These are phyloP conservation scores for Carpatolechia fugitivella DNA, from an alignment of 2,888 invertebrate species.

Conservation along the genomic window DNA sequence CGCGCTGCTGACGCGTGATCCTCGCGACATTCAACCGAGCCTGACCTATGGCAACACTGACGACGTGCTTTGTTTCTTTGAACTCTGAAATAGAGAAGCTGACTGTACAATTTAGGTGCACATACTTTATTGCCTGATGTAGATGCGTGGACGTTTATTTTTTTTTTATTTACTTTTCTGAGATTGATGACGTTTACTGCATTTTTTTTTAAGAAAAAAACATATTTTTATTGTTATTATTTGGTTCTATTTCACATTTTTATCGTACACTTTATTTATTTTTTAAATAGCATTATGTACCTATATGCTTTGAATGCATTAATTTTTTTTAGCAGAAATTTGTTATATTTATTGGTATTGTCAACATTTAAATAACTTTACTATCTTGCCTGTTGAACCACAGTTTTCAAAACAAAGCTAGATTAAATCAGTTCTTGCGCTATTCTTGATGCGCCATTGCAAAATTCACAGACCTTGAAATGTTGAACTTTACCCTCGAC, in stretches of 20 bases:
- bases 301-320: no score
- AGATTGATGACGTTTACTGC: no score
- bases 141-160: neutral
- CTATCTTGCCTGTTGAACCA: neutral
- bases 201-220: no score
- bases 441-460: neutral
- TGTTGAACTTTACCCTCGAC: conserved; percentile 23
- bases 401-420: neutral
- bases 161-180: no score
- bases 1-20: conserved; percentile 34
- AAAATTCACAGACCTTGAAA: conserved; percentile 24
- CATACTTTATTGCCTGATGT: neutral
- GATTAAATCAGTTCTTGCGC: conserved; percentile 1
- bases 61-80: conserved; percentile 15
- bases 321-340: no score
- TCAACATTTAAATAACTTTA: neutral
- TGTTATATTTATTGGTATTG: no score
- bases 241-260: no score
- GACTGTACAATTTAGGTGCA: neutral
- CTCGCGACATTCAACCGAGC: conserved; percentile 40
- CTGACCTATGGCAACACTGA: conserved; percentile 32
- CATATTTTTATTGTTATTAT: no score
- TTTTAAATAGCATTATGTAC: no score
- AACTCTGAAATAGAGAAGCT: neutral
- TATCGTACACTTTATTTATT: no score